Percentiles rank a stretch among this genome's conserved stretches.
Evolutionary conservation across 2,113 vertebrate species (phyloP).

Genomic region (Oreotrochilus melanogaster): DNA sequence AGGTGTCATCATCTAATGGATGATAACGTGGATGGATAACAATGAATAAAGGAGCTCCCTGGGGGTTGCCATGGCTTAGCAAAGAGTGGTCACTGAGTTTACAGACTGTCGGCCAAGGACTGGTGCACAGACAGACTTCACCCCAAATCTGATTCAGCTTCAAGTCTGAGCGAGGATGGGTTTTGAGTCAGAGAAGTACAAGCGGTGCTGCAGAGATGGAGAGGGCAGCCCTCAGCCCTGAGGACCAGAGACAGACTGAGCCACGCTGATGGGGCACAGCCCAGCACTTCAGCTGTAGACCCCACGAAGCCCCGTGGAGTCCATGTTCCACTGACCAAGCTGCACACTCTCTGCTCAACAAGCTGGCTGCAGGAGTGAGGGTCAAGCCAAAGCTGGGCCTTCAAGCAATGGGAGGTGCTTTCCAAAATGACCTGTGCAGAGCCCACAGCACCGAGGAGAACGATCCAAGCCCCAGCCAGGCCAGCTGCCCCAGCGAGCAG

Average conservation of each 20-base stretch:
- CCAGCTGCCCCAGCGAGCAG: fast-evolving
- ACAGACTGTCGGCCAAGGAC: neutral
- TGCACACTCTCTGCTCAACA: fast-evolving
- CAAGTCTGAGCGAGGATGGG: fast-evolving
- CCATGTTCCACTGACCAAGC: fast-evolving
- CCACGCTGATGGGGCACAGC: fast-evolving
- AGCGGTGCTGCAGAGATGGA: neutral
- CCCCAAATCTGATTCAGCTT: neutral
- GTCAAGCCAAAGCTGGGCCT: neutral
- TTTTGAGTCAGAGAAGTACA: fast-evolving
- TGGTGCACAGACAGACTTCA: neutral
- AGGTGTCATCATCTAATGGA: neutral
- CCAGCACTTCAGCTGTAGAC: neutral
- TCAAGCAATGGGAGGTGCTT: fast-evolving
- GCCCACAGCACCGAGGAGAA: neutral
- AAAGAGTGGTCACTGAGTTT: neutral
- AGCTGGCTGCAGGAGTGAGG: fast-evolving
- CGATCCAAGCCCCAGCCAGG: too few species aligned
- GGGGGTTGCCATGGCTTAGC: neutral
- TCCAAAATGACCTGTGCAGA: fast-evolving
- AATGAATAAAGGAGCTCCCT: neutral
- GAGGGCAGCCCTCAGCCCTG: too few species aligned
- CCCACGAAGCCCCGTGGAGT: fast-evolving
- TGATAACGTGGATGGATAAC: neutral
- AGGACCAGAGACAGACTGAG: neutral